Base-by-base conservation (phyloP, 2,888 invertebrate genomes). In the Aspidiotus rigidus region DNA sequence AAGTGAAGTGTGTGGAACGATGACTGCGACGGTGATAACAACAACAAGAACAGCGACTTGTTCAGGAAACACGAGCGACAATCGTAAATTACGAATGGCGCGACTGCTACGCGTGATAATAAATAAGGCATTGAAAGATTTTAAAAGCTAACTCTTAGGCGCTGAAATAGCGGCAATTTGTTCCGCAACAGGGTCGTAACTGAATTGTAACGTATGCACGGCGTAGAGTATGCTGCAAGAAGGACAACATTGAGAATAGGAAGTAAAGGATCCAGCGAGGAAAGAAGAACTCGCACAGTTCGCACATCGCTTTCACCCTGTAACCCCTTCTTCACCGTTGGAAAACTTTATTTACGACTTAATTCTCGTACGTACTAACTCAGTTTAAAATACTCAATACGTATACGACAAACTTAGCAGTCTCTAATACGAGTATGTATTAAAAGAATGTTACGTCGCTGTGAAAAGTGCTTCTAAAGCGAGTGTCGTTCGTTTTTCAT, bases 111-210 rank as follows among this genome's bases (percentile, higher is more conserved):
- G 55, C 49, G 67, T 49, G 60, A 40, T 49, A 57, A 67, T 67
- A 67, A 67, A 67, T 67, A 67, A 67, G 15, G 67, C 67, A 67
- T 67, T 67, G 67, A 67, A 67, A 67, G 67, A 53, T 60, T 67
- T 67, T 60, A 67, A 67, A 67, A 67, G 67, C 67, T 60, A 49
- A 67, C 67, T 59, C 67, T 67, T 66, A 66, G 66, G 60, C 49
- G 60, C 67, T 67, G 67, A 67, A 67, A 67, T 60, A 59, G 59
- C 67, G 49, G 67, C 67, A 67, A 67, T 67, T 67, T 67, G 67
- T 67, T 67, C 67, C 59, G 67, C 59, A 59, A 67, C 44, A 67
- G 53, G 63, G 53, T 17, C 57, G 59, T 67, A 67, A 67, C 59
- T 49, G 67, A 67, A 59, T 60, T 59, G 67, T 60, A 60, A 60